These are phyloP conservation scores for Drosophila putrida DNA, from an alignment of 2,888 invertebrate genomes.

Conservation along the genomic window DNA sequence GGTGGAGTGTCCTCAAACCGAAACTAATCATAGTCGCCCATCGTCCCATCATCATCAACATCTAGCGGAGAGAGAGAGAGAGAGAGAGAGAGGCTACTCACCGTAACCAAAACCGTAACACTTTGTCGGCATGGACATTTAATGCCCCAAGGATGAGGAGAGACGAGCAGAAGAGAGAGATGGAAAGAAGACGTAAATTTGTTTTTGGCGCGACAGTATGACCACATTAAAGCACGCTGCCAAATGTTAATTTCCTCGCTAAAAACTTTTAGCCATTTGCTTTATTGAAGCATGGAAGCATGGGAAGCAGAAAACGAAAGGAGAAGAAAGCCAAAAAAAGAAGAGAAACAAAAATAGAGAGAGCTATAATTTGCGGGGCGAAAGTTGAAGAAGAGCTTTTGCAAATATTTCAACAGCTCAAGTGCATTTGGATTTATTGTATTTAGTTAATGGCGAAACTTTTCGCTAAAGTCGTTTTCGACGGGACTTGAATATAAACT, in stretches of 20 bases:
- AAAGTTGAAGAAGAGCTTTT: constrained; percentile 18
- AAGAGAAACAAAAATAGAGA: neutral
- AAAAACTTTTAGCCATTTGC: constrained; percentile 64
- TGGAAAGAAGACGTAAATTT: constrained; percentile 5
- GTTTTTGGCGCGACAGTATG: constrained; percentile 24
- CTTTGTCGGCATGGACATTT: constrained; percentile 50
- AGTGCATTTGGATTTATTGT: constrained; percentile 26
- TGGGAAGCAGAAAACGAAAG: constrained; percentile 3
- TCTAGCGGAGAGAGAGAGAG: no score
- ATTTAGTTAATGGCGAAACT: constrained; percentile 22
- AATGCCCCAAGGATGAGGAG: constrained; percentile 11
- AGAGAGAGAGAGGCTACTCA: constrained; percentile 18
- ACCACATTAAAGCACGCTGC: constrained; percentile 33
- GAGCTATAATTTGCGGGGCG: constrained; percentile 21
- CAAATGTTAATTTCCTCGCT: constrained; percentile 63
- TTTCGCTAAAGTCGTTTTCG: constrained; percentile 4
- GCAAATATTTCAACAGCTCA: constrained; percentile 5
- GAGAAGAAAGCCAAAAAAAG: neutral
- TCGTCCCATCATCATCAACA: constrained; percentile 17
- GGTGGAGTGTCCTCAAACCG: constrained; percentile 28
- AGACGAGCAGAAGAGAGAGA: neutral
- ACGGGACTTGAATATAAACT: constrained; percentile 8
- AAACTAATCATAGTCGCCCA: constrained; percentile 64
- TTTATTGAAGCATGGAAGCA: constrained; percentile 56
- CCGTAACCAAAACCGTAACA: constrained; percentile 45